Percentiles rank a stretch among this genome's conserved stretches.
phyloP scores from a whole-genome alignment of 2,113 vertebrate genomes.

The Neogale vison region DNA sequence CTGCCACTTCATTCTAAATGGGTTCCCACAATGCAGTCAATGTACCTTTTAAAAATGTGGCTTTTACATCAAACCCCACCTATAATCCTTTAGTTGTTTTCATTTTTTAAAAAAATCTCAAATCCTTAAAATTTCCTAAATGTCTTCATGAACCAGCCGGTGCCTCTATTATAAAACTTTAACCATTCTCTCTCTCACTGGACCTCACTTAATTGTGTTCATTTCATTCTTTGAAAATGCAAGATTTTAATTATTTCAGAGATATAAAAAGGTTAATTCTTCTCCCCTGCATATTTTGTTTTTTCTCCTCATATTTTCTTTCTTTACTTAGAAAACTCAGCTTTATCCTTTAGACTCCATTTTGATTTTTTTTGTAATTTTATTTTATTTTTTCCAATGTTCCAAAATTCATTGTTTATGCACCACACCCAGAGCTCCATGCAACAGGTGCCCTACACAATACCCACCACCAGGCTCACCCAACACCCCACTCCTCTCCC shows the following conservation, averaged over 20 bases:
- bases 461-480: too few relatives aligned
- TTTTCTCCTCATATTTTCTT: neutral
- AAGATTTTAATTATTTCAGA: neutral
- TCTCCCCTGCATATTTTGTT: neutral
- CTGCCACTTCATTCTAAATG: neutral
- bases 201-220: neutral
- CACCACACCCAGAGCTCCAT: too few relatives aligned
- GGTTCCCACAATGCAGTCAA: neutral
- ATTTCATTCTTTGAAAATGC: neutral
- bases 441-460: too few relatives aligned
- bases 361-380: neutral
- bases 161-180: neutral
- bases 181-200: neutral
- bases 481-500: too few relatives aligned
- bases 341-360: neutral
- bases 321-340: neutral
- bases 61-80: neutral
- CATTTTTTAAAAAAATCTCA: neutral
- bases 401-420: too few relatives aligned
- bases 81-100: neutral
- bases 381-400: too few relatives aligned
- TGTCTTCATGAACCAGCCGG: neutral
- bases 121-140: neutral
- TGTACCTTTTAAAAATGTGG: neutral
- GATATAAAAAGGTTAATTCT: neutral